phyloP scores from a whole-genome alignment of 2,888 invertebrate species.

The Drosophila testacea region DNA sequence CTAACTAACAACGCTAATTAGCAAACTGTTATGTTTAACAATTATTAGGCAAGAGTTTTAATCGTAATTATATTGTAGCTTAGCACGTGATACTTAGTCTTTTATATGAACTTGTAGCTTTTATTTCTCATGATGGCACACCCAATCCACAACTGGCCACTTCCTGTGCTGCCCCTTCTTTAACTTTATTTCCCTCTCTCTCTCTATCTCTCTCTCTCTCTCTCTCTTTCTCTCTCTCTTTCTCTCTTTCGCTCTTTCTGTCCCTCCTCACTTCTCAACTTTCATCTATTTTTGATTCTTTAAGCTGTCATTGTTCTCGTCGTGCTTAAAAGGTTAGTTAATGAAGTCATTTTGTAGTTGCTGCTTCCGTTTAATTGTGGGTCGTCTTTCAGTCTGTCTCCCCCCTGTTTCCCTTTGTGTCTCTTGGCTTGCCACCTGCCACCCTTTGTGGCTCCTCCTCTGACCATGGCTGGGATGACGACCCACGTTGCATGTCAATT shows the following conservation, averaged over 20 bases:
- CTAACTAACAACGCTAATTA: not conserved
- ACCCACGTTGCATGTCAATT: constrained; percentile 73
- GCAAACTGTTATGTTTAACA: not conserved
- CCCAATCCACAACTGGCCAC: constrained; percentile 6
- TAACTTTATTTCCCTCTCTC: not conserved
- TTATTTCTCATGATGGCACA: constrained; percentile 5
- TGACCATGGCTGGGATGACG: constrained; percentile 4
- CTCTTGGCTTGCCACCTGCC: constrained; percentile 5
- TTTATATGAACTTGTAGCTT: not conserved
- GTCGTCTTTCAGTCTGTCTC: constrained; percentile 22
- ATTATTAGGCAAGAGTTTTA: not conserved
- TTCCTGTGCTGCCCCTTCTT: constrained; percentile 11
- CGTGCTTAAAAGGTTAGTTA: constrained; percentile 58
- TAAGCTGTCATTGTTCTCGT: constrained; percentile 11
- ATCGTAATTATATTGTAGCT: constrained; percentile 1
- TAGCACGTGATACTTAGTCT: constrained; percentile 22
- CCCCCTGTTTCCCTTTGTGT: not conserved
- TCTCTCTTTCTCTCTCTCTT: not conserved
- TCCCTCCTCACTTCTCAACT: not conserved
- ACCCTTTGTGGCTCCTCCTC: not conserved
- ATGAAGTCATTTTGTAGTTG: constrained; percentile 70
- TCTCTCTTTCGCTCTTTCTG: not conserved
- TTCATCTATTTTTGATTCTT: constrained; percentile 21
- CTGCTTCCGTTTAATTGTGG: constrained; percentile 72
- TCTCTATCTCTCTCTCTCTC: not conserved